Conservation (phyloP, 1,140 invertebrate species). For the Cyphomyrmex costatus region DNA sequence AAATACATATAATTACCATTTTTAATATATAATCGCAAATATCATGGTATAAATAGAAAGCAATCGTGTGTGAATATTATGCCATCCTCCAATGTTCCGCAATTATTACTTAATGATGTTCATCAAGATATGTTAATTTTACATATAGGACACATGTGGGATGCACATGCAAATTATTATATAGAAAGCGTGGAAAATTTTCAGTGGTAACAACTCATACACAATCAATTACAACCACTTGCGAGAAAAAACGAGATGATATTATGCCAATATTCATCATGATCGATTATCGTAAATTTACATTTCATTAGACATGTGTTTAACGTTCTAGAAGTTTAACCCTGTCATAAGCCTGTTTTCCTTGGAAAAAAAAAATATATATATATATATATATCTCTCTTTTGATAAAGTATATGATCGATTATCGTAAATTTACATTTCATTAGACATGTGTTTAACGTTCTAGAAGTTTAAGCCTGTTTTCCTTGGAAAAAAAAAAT, state of each 20-base stretch:
- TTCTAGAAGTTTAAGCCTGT: background rate
- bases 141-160: constrained; percentile 31
- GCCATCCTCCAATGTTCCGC: background rate
- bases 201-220: background rate
- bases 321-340: background rate
- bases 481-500: no score
- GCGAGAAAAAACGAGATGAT: background rate
- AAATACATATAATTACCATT: background rate
- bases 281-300: background rate
- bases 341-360: no score
- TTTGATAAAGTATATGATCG: background rate
- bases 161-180: constrained; percentile 39
- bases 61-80: constrained; percentile 17
- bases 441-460: background rate
- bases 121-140: background rate
- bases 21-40: background rate
- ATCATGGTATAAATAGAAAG: constrained; percentile 6
- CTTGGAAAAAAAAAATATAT: no score
- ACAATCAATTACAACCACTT: background rate
- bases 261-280: background rate
- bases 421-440: background rate
- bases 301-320: background rate
- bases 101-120: constrained; percentile 38
- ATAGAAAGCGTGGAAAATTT: constrained; percentile 28
- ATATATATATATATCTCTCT: no score